These are phyloP conservation scores for Pterostichus madidus DNA, from an alignment of 2,888 invertebrate species.

Conservation along the genomic window DNA sequence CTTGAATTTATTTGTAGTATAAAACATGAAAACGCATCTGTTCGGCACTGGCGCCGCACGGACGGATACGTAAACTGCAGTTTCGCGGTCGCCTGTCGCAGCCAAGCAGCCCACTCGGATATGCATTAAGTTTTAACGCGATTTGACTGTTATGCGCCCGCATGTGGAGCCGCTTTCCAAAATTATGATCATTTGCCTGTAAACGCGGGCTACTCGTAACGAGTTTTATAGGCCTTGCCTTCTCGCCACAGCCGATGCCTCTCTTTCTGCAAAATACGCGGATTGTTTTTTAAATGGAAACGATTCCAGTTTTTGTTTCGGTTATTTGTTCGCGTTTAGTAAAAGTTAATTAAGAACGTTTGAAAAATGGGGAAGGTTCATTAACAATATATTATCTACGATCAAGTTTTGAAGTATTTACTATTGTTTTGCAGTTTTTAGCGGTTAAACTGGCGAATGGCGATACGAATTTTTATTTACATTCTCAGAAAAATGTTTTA, in stretches of 20 bases:
- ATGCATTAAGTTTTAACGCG: slow-evolving; percentile 53
- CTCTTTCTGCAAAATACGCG: slow-evolving; percentile 7
- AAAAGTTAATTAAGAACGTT: slow-evolving; percentile 44
- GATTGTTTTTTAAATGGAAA: slow-evolving; percentile 43
- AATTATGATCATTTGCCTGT: slow-evolving; percentile 42
- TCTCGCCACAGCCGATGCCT: background rate
- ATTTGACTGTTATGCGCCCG: slow-evolving; percentile 47
- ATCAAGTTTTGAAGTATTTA: slow-evolving; percentile 26
- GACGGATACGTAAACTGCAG: slow-evolving; percentile 34
- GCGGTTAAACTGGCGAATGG: background rate
- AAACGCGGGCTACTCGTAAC: slow-evolving; percentile 37
- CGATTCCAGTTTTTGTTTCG: slow-evolving; percentile 1
- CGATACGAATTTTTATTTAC: too few species aligned
- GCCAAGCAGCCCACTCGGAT: slow-evolving; percentile 30
- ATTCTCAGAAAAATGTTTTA: too few species aligned
- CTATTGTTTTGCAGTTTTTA: background rate
- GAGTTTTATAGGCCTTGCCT: slow-evolving; percentile 18
- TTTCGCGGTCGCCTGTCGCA: slow-evolving; percentile 1
- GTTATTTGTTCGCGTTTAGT: slow-evolving; percentile 4
- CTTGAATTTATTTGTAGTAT: too few species aligned
- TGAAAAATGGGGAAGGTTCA: slow-evolving; percentile 24
- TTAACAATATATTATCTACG: slow-evolving; percentile 14
- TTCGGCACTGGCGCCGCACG: slow-evolving; percentile 12
- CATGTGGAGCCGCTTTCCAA: slow-evolving; percentile 42
- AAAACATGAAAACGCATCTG: background rate